Percentiles rank a stretch among this genome's conserved stretches.
phyloP scores from a whole-genome alignment of 2,113 vertebrate species.

The Mesitornis unicolor region DNA sequence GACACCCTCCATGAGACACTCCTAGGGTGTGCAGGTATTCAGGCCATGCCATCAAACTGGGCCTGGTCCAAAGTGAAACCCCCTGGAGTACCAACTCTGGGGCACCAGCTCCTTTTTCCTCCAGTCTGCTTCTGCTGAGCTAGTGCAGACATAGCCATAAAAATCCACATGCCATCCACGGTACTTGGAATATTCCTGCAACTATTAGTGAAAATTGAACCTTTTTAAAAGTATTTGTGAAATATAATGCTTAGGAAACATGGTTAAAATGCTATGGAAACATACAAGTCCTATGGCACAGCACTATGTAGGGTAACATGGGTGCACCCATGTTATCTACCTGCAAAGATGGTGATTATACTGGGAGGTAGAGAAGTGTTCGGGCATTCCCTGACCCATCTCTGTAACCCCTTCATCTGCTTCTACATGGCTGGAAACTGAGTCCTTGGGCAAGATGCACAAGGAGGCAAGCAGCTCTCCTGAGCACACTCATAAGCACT shows the following conservation, averaged over 20 bases:
- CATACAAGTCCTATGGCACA: neutral
- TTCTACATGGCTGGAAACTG: neutral
- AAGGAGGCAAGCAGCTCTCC: neutral
- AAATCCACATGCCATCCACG: neutral
- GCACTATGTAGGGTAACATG: neutral
- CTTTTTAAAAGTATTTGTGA: neutral
- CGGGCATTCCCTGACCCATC: neutral
- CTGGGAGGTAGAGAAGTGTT: neutral
- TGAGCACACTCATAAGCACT: neutral
- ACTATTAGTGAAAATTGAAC: neutral
- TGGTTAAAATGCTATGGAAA: neutral
- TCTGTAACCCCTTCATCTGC: neutral
- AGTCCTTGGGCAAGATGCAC: neutral
- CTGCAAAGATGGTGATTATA: neutral
- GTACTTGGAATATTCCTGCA: neutral
- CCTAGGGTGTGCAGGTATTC: neutral
- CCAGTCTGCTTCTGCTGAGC: neutral
- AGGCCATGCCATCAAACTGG: neutral
- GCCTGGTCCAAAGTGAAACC: neutral
- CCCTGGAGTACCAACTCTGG: neutral
- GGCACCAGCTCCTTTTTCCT: neutral
- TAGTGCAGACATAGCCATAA: neutral
- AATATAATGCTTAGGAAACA: neutral
- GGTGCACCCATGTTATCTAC: neutral
- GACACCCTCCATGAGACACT: accelerated